These are phyloP conservation scores for Microplitis manilae DNA, from an alignment of 2,888 invertebrate genomes.

Conservation along the genomic window DNA sequence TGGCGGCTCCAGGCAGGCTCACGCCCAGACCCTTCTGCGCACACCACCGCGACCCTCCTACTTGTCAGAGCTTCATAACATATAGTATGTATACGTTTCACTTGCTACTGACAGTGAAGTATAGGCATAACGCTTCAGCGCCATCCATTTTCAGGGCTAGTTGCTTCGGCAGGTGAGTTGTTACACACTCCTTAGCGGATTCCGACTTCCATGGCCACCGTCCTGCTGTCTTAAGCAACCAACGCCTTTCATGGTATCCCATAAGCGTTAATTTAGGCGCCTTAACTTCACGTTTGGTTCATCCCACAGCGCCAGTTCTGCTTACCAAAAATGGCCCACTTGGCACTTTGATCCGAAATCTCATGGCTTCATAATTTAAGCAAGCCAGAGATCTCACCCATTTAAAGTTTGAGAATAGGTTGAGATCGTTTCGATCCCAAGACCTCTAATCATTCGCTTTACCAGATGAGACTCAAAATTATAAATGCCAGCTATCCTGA, in stretches of 20 bases:
- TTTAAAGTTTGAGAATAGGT: too few relatives aligned
- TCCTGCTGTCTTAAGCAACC: conserved; percentile 79
- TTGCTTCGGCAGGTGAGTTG: conserved; percentile 78
- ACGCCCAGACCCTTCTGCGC: conserved; percentile 70
- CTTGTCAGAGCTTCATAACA: too few relatives aligned
- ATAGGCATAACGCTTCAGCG: conserved; percentile 73
- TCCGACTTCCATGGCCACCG: conserved; percentile 85
- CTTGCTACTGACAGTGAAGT: too few relatives aligned
- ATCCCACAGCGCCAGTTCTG: conserved; percentile 52
- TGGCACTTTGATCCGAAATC: conserved; percentile 41
- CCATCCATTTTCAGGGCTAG: conserved; percentile 80
- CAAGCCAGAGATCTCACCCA: too few relatives aligned
- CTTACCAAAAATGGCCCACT: conserved; percentile 50
- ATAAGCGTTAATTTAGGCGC: conserved; percentile 62
- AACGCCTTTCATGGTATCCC: conserved; percentile 72
- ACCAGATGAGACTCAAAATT: too few relatives aligned
- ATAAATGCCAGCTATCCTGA: too few relatives aligned
- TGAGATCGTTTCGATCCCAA: too few relatives aligned
- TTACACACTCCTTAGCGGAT: conserved; percentile 74
- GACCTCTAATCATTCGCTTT: too few relatives aligned
- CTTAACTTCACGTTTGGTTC: conserved; percentile 63
- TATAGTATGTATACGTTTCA: too few relatives aligned
- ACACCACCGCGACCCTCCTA: conserved; percentile 74
- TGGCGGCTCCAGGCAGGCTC: conserved; percentile 70
- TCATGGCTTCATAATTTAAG: too few relatives aligned